A percentile compares a stretch with the other conserved stretches of the same genome.
Conservation (phyloP, 1,140 invertebrate species). For the Gryon sp. region DNA sequence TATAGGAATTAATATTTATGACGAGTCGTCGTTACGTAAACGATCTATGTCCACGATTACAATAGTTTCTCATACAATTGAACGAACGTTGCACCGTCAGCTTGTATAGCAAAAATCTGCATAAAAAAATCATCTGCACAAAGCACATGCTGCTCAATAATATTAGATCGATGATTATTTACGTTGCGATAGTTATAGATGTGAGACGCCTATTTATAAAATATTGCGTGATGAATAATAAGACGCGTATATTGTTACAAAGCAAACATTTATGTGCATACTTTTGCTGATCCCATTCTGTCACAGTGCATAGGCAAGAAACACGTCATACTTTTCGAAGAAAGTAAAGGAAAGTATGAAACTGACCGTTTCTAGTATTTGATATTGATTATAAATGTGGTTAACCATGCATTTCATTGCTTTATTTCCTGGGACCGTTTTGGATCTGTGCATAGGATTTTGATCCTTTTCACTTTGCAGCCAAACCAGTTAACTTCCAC, state of each 20-base stretch:
- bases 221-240: slow-evolving; percentile 63
- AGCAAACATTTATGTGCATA: slow-evolving; percentile 60
- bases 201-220: slow-evolving; percentile 62
- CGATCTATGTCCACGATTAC: slow-evolving; percentile 60
- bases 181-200: slow-evolving; percentile 60
- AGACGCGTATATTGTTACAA: slow-evolving; percentile 56
- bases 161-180: slow-evolving; percentile 64
- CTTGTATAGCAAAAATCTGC: too few species aligned
- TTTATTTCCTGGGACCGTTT: slow-evolving; percentile 30
- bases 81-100: slow-evolving; percentile 58
- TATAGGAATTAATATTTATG: slow-evolving; percentile 48
- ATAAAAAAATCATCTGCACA: too few species aligned
- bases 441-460: neutral
- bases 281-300: slow-evolving; percentile 69
- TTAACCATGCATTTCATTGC: slow-evolving; percentile 56
- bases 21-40: slow-evolving; percentile 56
- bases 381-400: slow-evolving; percentile 64
- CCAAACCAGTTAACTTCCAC: too few species aligned
- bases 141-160: slow-evolving; percentile 62
- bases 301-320: slow-evolving; percentile 75
- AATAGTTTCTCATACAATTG: slow-evolving; percentile 61
- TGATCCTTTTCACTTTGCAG: too few species aligned
- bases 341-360: slow-evolving; percentile 70
- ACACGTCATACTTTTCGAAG: slow-evolving; percentile 78
- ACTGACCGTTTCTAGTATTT: slow-evolving; percentile 59